Evolutionary conservation across 2,113 vertebrate species (phyloP).

Genomic region (Toxostoma redivivum): DNA sequence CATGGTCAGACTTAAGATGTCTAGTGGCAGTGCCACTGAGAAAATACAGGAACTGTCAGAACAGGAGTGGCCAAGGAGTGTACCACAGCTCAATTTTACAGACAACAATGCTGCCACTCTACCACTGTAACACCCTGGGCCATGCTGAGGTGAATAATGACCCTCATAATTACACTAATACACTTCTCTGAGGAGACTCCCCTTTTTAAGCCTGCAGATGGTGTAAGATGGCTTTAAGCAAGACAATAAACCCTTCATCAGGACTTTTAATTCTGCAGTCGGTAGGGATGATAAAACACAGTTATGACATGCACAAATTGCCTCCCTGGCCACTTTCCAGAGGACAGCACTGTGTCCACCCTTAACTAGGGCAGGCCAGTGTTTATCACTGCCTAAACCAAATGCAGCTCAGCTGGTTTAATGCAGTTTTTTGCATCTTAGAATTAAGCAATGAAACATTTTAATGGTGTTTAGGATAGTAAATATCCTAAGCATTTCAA

Average conservation of each 20-base stretch:
- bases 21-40: not conserved
- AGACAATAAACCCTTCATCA: not conserved
- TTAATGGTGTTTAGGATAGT: not conserved
- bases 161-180: not conserved
- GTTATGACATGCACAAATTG: not conserved
- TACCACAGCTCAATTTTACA: not conserved
- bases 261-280: not conserved
- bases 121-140: not conserved
- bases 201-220: not conserved
- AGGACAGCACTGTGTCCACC: not conserved
- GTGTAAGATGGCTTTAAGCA: not conserved
- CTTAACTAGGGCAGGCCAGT: not conserved
- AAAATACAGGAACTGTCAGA: not conserved
- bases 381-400: not conserved
- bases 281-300: not conserved
- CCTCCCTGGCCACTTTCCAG: not conserved
- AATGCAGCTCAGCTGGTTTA: not conserved
- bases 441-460: not conserved
- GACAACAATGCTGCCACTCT: not conserved
- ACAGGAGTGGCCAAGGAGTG: not conserved
- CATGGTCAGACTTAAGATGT: not conserved
- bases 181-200: not conserved
- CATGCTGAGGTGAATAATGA: not conserved
- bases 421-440: not conserved
- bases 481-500: not conserved